phyloP scores from a whole-genome alignment of 2,888 invertebrate genomes.

The Diarsia dahlii region DNA sequence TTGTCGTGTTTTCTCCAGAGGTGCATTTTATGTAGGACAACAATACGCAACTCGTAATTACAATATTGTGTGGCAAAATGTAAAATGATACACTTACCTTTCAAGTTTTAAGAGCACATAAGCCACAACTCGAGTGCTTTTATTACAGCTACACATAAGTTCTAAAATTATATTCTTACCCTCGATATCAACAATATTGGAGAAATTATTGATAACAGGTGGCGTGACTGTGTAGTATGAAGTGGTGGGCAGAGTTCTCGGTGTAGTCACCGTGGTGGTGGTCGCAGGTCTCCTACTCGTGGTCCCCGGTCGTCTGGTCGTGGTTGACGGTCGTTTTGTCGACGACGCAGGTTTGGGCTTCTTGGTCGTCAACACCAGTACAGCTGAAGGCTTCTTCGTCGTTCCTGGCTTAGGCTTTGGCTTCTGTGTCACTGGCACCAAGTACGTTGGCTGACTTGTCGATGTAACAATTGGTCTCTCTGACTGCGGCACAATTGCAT shows the following conservation, averaged over 20 bases:
- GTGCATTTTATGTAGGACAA: neutral
- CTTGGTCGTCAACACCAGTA: conserved; percentile 77
- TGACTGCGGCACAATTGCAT: conserved; percentile 79
- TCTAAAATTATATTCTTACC: conserved; percentile 76
- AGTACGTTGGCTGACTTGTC: conserved; percentile 84
- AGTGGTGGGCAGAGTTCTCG: conserved; percentile 74
- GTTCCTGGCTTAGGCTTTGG: conserved; percentile 77
- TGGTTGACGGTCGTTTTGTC: conserved; percentile 69
- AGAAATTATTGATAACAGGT: conserved; percentile 82
- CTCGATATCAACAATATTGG: conserved; percentile 89
- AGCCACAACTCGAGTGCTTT: neutral
- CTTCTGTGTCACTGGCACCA: conserved; percentile 83
- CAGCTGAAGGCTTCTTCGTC: conserved; percentile 79
- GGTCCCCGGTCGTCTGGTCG: conserved; percentile 77
- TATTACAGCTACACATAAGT: conserved; percentile 7
- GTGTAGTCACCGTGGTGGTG: conserved; percentile 74
- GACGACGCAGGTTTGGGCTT: conserved; percentile 74
- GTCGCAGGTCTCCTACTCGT: conserved; percentile 75
- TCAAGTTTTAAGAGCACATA: neutral
- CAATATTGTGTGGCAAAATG: conserved; percentile 1
- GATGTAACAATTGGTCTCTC: conserved; percentile 82
- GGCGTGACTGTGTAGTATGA: conserved; percentile 87
- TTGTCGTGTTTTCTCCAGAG: neutral
- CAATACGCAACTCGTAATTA: neutral
- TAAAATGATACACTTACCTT: conserved; percentile 22